phyloP scores from a whole-genome alignment of 2,888 invertebrate genomes.

The Cheilosia soror region DNA sequence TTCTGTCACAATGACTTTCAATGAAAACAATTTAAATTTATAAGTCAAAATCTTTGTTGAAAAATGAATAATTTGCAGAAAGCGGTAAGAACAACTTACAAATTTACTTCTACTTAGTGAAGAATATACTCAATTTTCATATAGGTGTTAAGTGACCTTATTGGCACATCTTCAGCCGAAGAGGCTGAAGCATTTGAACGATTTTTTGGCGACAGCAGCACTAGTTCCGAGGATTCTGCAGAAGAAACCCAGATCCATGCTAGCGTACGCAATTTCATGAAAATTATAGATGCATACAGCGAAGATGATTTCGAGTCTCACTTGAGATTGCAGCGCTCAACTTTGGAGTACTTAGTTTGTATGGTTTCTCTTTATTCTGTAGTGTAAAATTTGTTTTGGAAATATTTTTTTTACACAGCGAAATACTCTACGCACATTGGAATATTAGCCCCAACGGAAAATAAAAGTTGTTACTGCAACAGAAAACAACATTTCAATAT shows the following conservation, averaged over 20 bases:
- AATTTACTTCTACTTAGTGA: too few species aligned
- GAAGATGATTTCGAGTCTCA: neutral
- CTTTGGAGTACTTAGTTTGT: conserved; percentile 21
- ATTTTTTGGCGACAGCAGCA: neutral
- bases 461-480: conserved; percentile 72
- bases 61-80: too few species aligned
- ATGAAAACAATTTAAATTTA: too few species aligned
- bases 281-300: neutral
- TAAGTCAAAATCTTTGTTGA: too few species aligned
- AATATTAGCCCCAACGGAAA: conserved; percentile 66
- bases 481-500: conserved; percentile 72
- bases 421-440: conserved; percentile 73
- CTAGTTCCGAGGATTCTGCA: neutral
- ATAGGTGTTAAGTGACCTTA: too few species aligned
- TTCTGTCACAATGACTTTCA: too few species aligned
- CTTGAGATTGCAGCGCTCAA: neutral
- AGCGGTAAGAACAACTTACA: too few species aligned
- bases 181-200: too few species aligned
- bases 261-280: neutral
- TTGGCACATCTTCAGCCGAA: too few species aligned
- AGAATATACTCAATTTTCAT: too few species aligned
- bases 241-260: neutral
- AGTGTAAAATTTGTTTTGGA: neutral
- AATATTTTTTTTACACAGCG: neutral
- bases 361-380: neutral